These are phyloP conservation scores for Camponotus pennsylvanicus DNA, from an alignment of 1,140 invertebrate species.

Conservation along the genomic window DNA sequence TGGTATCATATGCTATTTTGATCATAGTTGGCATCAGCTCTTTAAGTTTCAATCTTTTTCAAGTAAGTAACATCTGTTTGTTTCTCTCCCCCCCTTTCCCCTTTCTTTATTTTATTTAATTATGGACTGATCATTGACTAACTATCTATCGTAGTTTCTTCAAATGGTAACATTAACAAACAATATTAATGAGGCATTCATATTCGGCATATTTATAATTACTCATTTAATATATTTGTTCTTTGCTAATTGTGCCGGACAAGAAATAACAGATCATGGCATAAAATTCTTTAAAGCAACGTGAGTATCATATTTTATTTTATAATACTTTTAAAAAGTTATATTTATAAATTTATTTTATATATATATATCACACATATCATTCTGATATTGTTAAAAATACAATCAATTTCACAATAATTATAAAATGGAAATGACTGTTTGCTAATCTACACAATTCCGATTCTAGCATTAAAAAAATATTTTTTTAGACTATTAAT, in stretches of 20 bases:
- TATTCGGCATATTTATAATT: slow-evolving; percentile 5
- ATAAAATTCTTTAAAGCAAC: slow-evolving; percentile 19
- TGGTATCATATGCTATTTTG: slow-evolving; percentile 6
- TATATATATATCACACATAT: neutral
- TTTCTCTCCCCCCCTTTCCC: neutral
- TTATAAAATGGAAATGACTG: slow-evolving; percentile 12
- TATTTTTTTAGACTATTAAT: neutral
- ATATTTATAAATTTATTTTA: neutral
- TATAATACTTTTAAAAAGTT: too few species aligned
- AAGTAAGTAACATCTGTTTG: slow-evolving; percentile 39
- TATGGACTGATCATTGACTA: neutral
- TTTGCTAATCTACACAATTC: neutral
- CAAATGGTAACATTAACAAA: slow-evolving; percentile 22
- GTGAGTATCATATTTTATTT: slow-evolving; percentile 4
- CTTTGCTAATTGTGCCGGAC: slow-evolving; percentile 24
- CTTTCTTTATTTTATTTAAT: neutral
- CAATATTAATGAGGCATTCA: slow-evolving; percentile 1
- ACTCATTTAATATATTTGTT: slow-evolving; percentile 37
- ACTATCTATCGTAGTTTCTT: neutral
- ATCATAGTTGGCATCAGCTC: slow-evolving; percentile 31
- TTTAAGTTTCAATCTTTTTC: slow-evolving; percentile 44
- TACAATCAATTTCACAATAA: neutral
- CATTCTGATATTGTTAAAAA: neutral
- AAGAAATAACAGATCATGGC: slow-evolving; percentile 43
- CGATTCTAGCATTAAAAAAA: too few species aligned